These are phyloP conservation scores for Prochilodus magdalenae DNA, from an alignment of 2,113 vertebrate species.

Conservation along the genomic window DNA sequence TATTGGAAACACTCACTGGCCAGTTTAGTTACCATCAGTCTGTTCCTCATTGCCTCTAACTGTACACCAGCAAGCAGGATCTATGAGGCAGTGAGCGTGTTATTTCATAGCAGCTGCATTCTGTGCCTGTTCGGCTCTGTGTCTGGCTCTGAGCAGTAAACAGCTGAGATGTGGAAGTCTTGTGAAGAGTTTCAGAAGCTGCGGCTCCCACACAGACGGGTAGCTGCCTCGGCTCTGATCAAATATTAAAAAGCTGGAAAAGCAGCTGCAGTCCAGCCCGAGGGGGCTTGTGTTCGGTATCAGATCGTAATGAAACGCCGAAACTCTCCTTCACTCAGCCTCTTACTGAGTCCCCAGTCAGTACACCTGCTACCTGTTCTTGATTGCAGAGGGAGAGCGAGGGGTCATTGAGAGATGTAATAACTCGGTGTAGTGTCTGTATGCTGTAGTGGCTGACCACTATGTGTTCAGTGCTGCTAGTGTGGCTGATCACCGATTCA, in stretches of 20 bases:
- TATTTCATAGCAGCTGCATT: not conserved
- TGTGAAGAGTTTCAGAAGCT: not conserved
- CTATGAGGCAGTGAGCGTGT: not conserved
- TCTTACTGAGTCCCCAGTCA: not conserved
- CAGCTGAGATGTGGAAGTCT: not conserved
- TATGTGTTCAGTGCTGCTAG: not conserved
- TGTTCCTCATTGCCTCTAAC: too few relatives aligned
- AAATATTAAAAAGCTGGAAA: not conserved
- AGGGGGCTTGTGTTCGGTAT: not conserved
- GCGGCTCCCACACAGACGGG: not conserved
- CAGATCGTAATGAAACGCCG: not conserved
- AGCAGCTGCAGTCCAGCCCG: not conserved
- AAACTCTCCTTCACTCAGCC: not conserved
- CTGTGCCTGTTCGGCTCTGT: too few relatives aligned
- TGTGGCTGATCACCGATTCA: too few relatives aligned
- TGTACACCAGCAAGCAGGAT: too few relatives aligned
- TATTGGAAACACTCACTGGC: too few relatives aligned
- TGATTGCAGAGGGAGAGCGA: not conserved
- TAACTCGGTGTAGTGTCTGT: not conserved
- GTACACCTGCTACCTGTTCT: not conserved
- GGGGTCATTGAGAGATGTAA: not conserved
- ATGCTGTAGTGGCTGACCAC: not conserved
- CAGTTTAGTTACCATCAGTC: too few relatives aligned
- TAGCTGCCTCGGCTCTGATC: not conserved
- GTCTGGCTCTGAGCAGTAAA: too few relatives aligned